Evolutionary conservation across 2,797 vertebrate species (phyloP).

Genomic region (Rhabdomys pumilio): DNA sequence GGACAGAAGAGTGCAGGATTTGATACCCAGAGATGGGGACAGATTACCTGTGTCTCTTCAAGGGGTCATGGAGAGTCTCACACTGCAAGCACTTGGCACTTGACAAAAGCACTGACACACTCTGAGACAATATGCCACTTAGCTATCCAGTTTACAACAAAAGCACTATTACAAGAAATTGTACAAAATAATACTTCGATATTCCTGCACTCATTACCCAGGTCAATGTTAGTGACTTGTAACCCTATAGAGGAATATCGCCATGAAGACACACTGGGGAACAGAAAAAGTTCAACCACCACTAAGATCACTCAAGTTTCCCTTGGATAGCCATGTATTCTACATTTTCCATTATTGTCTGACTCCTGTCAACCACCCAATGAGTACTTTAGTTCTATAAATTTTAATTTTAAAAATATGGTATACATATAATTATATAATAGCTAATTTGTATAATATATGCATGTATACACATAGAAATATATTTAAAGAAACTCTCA

Average conservation of each 20-base stretch:
- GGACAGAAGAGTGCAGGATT: too few species aligned
- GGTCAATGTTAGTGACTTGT: background rate
- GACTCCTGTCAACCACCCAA: background rate
- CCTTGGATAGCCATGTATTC: background rate
- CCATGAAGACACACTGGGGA: rapidly evolving
- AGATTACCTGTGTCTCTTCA: too few species aligned
- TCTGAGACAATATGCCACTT: background rate
- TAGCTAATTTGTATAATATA: background rate
- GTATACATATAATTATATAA: background rate
- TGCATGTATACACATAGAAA: background rate
- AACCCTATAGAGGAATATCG: background rate
- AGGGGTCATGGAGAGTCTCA: background rate
- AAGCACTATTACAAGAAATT: background rate
- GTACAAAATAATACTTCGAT: background rate
- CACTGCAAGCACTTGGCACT: background rate
- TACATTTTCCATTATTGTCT: background rate
- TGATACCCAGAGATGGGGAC: too few species aligned
- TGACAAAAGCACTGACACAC: background rate
- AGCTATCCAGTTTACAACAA: background rate
- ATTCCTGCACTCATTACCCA: background rate
- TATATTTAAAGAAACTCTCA: background rate
- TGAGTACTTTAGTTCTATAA: background rate
- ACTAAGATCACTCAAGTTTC: background rate
- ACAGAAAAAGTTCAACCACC: background rate
- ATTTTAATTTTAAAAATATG: background rate